Conservation (phyloP, 2,888 invertebrate species). For the Oasisia sp. region DNA sequence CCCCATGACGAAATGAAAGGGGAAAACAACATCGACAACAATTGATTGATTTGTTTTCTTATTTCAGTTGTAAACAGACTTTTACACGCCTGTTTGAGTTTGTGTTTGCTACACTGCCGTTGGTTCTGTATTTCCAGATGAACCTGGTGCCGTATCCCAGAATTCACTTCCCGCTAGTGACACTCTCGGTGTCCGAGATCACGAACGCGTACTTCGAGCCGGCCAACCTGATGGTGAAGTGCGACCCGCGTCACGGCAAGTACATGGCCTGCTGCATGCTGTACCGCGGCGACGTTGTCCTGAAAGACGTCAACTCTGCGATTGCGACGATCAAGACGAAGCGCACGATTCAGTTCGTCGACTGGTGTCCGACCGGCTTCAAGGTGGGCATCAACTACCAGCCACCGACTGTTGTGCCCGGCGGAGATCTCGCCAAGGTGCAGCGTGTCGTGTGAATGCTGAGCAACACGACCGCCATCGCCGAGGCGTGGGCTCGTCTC, state of each 20-base stretch:
- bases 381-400: conserved; percentile 86
- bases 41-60: too few species aligned
- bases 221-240: conserved; percentile 71
- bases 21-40: not conserved
- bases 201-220: conserved; percentile 90
- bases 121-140: conserved; percentile 46
- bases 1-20: not conserved
- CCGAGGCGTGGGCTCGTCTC: conserved; percentile 85
- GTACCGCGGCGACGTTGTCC: conserved; percentile 93
- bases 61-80: too few species aligned
- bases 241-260: conserved; percentile 24
- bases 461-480: conserved; percentile 90
- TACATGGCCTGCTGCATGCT: conserved; percentile 96
- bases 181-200: conserved; percentile 78
- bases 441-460: conserved; percentile 86
- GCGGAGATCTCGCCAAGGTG: conserved; percentile 72
- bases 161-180: conserved; percentile 86
- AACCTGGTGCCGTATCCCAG: conserved; percentile 81
- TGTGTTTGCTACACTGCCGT: not conserved
- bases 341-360: conserved; percentile 46
- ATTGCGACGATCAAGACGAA: conserved; percentile 64
- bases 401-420: conserved; percentile 74
- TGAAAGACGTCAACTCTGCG: conserved; percentile 79
- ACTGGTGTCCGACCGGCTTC: conserved; percentile 45
- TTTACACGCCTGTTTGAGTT: too few species aligned